Conservation (phyloP, 2,113 vertebrate species). For the Crotalus helleri region DNA sequence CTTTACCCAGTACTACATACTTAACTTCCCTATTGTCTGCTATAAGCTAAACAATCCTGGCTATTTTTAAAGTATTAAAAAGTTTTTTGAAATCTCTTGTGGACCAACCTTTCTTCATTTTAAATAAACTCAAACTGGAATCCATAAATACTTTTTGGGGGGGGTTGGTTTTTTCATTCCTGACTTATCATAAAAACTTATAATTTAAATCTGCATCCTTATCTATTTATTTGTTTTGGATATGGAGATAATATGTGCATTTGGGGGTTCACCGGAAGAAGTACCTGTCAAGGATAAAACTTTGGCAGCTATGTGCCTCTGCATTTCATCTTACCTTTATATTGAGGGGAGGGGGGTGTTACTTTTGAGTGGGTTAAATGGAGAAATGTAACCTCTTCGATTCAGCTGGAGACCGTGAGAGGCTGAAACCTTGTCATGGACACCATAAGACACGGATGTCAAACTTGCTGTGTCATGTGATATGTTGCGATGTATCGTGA, state of each 20-base stretch:
- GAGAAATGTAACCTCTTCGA: too few species aligned
- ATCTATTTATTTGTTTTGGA: not conserved
- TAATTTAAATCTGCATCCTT: not conserved
- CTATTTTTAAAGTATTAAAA: not conserved
- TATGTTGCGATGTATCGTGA: too few species aligned
- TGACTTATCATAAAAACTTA: not conserved
- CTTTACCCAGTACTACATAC: not conserved
- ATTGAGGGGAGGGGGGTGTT: too few species aligned
- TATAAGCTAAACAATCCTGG: not conserved
- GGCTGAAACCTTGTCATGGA: too few species aligned
- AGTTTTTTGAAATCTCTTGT: not conserved
- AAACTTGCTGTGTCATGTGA: too few species aligned
- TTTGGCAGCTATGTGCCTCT: too few species aligned
- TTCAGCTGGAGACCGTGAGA: too few species aligned
- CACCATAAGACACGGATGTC: too few species aligned
- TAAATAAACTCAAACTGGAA: not conserved
- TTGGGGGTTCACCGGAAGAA: not conserved
- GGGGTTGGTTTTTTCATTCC: not conserved
- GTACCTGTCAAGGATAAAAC: too few species aligned
- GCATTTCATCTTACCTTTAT: too few species aligned
- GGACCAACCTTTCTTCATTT: not conserved
- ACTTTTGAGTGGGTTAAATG: too few species aligned
- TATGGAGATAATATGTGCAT: not conserved
- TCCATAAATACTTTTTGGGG: not conserved
- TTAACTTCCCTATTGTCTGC: not conserved